A percentile compares a stretch with the other conserved stretches of the same genome.
These are phyloP conservation scores for Parotia lawesii DNA, from an alignment of 2,113 vertebrate species.

Conservation along the genomic window DNA sequence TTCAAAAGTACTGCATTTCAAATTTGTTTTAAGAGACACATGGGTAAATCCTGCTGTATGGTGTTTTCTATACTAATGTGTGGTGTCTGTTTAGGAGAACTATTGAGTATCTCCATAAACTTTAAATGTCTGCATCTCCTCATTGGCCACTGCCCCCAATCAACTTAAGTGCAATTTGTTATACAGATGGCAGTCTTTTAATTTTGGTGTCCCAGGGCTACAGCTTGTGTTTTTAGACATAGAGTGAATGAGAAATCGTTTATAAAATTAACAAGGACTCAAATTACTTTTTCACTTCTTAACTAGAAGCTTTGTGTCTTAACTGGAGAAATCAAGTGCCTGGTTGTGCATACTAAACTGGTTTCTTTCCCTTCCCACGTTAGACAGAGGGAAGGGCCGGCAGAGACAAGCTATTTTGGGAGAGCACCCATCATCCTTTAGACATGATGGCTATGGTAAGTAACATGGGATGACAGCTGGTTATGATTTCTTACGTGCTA, in stretches of 20 bases:
- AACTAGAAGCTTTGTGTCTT: constrained; percentile 57
- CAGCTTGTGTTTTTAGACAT: constrained; percentile 65
- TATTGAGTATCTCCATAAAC: constrained; percentile 65
- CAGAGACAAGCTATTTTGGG: constrained; percentile 96
- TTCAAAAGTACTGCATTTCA: constrained; percentile 82
- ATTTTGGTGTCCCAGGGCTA: constrained; percentile 58
- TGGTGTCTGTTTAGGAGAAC: constrained; percentile 68
- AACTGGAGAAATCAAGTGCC: background rate
- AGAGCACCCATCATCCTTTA: constrained; percentile 91
- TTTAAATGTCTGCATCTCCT: constrained; percentile 71
- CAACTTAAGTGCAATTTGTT: constrained; percentile 70
- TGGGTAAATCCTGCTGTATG: constrained; percentile 73
- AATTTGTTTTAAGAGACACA: constrained; percentile 77
- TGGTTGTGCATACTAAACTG: constrained; percentile 61
- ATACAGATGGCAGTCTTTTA: constrained; percentile 47
- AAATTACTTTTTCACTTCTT: constrained; percentile 47
- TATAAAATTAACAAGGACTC: constrained; percentile 69
- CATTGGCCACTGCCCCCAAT: constrained; percentile 59
- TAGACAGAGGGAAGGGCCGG: constrained; percentile 91
- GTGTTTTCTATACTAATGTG: constrained; percentile 70
- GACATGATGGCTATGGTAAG: constrained; percentile 92
- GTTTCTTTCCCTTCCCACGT: constrained; percentile 72
- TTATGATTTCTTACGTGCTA: background rate
- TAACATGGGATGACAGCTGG: constrained; percentile 5
- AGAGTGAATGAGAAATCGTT: constrained; percentile 58